These are phyloP conservation scores for Drosophila birchii DNA, from an alignment of 2,888 invertebrate species.

Conservation along the genomic window DNA sequence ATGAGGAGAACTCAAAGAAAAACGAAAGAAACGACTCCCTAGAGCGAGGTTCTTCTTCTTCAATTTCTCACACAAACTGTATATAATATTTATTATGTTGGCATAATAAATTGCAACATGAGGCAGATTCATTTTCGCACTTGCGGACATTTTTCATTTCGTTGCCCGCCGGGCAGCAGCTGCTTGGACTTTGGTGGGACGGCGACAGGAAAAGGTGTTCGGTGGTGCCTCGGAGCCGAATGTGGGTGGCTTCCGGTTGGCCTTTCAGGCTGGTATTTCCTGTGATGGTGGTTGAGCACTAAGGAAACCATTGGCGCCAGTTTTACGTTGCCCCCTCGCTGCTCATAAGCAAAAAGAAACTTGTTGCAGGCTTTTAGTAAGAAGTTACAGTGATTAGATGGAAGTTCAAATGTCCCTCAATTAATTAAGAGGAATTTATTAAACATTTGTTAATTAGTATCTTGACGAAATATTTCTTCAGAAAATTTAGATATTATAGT, in stretches of 20 bases:
- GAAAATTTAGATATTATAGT: background rate
- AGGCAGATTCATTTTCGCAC: constrained; percentile 80
- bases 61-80: constrained; percentile 65
- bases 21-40: constrained; percentile 31
- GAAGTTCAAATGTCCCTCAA: background rate
- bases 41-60: constrained; percentile 38
- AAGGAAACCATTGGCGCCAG: constrained; percentile 63
- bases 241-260: constrained; percentile 13
- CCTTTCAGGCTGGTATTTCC: constrained; percentile 20
- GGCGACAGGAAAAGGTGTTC: background rate
- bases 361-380: constrained; percentile 59
- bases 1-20: background rate
- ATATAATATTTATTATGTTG: constrained; percentile 81
- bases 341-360: constrained; percentile 47
- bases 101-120: constrained; percentile 81
- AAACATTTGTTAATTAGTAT: background rate
- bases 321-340: constrained; percentile 49
- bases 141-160: constrained; percentile 80
- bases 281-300: constrained; percentile 45
- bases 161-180: constrained; percentile 62
- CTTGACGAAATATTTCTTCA: background rate
- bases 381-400: background rate
- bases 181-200: constrained; percentile 56
- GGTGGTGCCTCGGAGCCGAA: background rate
- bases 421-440: background rate